phyloP scores from a whole-genome alignment of 2,888 invertebrate species.

The Osedax frankpressi region DNA sequence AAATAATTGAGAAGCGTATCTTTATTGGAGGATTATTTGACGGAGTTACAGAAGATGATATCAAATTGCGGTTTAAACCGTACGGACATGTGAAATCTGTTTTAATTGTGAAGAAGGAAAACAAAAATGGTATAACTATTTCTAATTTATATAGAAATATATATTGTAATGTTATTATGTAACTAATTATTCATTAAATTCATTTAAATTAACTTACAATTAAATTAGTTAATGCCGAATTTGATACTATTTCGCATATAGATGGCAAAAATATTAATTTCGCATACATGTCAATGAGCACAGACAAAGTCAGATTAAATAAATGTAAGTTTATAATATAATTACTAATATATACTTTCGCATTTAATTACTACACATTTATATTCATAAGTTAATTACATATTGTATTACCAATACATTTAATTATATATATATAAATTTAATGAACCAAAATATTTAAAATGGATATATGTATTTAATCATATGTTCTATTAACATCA shows the following conservation, averaged over 20 bases:
- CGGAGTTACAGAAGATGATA: slow-evolving; percentile 56
- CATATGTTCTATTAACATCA: too few relatives aligned
- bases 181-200: too few relatives aligned
- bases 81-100: slow-evolving; percentile 65
- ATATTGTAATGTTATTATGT: too few relatives aligned
- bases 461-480: too few relatives aligned
- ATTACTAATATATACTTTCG: background rate
- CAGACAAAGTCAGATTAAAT: slow-evolving; percentile 27
- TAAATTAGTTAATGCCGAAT: too few relatives aligned
- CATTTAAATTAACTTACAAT: too few relatives aligned
- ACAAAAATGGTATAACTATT: slow-evolving; percentile 64
- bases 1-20: slow-evolving; percentile 23
- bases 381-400: background rate
- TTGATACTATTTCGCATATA: too few relatives aligned
- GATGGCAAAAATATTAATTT: slow-evolving; percentile 29
- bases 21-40: slow-evolving; percentile 33
- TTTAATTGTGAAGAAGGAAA: slow-evolving; percentile 71
- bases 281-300: slow-evolving; percentile 31
- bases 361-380: background rate
- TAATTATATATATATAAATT: background rate
- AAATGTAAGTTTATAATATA: slow-evolving; percentile 29
- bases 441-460: background rate
- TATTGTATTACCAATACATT: background rate
- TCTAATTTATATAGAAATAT: slow-evolving; percentile 1
- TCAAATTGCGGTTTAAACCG: slow-evolving; percentile 51